Conservation (phyloP, 2,888 invertebrate genomes). For the Cosmia trapezina region DNA sequence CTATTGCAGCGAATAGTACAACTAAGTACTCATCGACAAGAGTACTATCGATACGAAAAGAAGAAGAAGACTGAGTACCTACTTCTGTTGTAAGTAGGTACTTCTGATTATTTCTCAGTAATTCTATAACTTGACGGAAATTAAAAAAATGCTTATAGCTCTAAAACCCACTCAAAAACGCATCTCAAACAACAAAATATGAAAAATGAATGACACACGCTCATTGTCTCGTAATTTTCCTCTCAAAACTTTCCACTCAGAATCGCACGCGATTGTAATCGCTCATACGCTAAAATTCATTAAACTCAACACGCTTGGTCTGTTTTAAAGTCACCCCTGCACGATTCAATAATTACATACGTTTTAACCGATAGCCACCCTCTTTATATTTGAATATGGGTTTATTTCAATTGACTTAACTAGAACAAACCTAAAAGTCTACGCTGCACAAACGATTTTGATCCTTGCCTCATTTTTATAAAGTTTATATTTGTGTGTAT, state of each 20-base stretch:
- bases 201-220: constrained; percentile 38
- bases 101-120: too few species aligned
- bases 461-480: constrained; percentile 21
- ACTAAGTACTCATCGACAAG: too few species aligned
- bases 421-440: constrained; percentile 60
- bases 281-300: constrained; percentile 84
- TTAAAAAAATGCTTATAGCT: neutral
- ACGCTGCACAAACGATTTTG: constrained; percentile 47
- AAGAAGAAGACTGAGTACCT: too few species aligned
- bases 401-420: constrained; percentile 86
- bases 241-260: constrained; percentile 68
- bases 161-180: neutral
- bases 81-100: too few species aligned
- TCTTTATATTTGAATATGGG: constrained; percentile 87
- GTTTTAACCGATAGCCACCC: constrained; percentile 87
- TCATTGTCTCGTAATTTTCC: constrained; percentile 66
- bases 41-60: too few species aligned
- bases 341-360: constrained; percentile 88
- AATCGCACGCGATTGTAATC: constrained; percentile 75
- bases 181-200: constrained; percentile 2
- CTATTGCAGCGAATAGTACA: too few species aligned
- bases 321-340: constrained; percentile 78
- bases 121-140: too few species aligned
- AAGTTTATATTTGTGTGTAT: constrained; percentile 42
- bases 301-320: constrained; percentile 85